phyloP scores from a whole-genome alignment of 2,113 vertebrate species.

The Delphinus delphis region DNA sequence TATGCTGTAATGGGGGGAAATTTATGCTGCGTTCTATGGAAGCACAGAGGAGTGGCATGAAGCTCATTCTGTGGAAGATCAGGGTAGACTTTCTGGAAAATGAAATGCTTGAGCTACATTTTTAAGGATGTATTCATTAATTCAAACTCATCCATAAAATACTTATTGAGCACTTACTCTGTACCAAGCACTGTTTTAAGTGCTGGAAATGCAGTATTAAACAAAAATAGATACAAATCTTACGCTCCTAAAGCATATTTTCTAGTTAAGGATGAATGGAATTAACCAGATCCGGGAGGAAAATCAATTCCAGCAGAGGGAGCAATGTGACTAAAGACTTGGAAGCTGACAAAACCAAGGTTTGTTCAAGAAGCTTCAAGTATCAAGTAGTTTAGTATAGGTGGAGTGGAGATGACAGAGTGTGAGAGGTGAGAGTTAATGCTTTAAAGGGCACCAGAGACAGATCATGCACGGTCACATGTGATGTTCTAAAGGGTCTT shows the following conservation, averaged over 20 bases:
- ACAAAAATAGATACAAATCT: background rate
- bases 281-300: no score
- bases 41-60: background rate
- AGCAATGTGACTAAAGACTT: no score
- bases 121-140: background rate
- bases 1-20: background rate
- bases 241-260: no score
- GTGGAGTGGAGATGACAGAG: background rate
- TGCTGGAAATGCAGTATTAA: background rate
- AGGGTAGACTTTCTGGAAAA: background rate
- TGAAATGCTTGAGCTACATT: background rate
- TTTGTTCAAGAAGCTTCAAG: background rate
- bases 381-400: background rate
- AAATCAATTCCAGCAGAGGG: no score
- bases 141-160: background rate
- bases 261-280: no score
- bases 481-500: background rate
- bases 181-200: background rate
- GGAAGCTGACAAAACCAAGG: background rate
- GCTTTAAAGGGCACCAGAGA: background rate
- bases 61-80: background rate
- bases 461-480: background rate
- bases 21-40: background rate
- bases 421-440: background rate
- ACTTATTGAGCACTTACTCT: background rate